Evolutionary conservation across 2,888 invertebrate genomes (phyloP).

Genomic region (Drosophila rubida): DNA sequence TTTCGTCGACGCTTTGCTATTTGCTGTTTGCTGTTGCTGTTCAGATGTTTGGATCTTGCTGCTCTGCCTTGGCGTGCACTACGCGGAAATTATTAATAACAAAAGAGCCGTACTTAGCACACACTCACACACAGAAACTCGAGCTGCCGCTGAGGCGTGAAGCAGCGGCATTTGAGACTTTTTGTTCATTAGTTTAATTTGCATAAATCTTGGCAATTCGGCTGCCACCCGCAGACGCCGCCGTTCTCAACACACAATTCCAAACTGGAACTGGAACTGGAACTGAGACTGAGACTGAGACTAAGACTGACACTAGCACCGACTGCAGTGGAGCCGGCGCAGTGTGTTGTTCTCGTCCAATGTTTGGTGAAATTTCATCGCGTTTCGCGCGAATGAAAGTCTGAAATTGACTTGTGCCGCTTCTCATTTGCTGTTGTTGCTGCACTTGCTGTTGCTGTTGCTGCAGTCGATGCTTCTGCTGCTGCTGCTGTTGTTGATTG

Average conservation of each 20-base stretch:
- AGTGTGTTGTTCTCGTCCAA: constrained; percentile 35
- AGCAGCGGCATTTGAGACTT: constrained; percentile 52
- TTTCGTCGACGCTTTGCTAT: constrained; percentile 52
- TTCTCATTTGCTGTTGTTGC: constrained; percentile 70
- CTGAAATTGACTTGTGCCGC: constrained; percentile 82
- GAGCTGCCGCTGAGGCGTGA: constrained; percentile 63
- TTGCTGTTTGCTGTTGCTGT: background rate
- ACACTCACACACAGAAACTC: background rate
- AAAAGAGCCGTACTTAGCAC: constrained; percentile 49
- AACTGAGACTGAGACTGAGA: constrained; percentile 20
- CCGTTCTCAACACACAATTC: background rate
- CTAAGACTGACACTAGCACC: constrained; percentile 27
- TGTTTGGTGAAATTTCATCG: constrained; percentile 80
- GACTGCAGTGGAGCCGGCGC: constrained; percentile 34
- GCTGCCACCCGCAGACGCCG: constrained; percentile 40
- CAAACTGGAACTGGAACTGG: constrained; percentile 7
- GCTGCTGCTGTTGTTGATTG: constrained; percentile 9
- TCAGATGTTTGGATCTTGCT: background rate
- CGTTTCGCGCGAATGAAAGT: constrained; percentile 82
- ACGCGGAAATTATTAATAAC: constrained; percentile 79
- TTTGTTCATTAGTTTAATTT: constrained; percentile 79
- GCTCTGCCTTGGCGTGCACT: constrained; percentile 60
- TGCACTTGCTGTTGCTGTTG: constrained; percentile 39
- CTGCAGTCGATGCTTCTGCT: constrained; percentile 29
- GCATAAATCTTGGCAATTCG: constrained; percentile 70